These are phyloP conservation scores for Pseudococcus longispinus DNA, from an alignment of 2,888 invertebrate genomes.

Conservation along the genomic window DNA sequence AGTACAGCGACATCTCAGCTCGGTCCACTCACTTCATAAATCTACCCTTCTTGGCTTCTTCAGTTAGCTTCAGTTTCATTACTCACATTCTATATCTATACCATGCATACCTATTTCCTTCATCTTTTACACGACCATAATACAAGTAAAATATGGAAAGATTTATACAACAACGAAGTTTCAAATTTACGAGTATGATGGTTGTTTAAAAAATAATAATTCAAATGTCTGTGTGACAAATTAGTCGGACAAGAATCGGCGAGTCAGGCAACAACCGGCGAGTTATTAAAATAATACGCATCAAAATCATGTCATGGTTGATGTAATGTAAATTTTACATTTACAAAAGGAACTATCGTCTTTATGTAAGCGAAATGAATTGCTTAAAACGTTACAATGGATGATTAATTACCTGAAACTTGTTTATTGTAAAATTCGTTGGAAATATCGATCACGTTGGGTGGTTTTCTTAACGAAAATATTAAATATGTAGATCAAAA, in stretches of 20 bases:
- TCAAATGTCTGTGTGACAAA: background rate
- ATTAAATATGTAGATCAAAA: background rate
- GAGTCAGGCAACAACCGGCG: too few relatives aligned
- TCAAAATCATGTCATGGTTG: background rate
- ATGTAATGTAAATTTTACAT: background rate
- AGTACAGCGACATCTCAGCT: too few relatives aligned
- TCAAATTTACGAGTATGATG: background rate
- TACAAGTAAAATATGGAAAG: background rate
- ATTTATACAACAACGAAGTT: background rate
- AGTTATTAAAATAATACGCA: background rate
- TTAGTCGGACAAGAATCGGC: background rate
- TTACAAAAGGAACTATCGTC: background rate
- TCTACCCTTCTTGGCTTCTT: too few relatives aligned
- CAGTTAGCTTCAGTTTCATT: too few relatives aligned
- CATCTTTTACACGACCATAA: too few relatives aligned
- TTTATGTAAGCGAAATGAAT: background rate
- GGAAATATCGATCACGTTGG: background rate
- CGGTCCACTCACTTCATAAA: too few relatives aligned
- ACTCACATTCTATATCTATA: too few relatives aligned
- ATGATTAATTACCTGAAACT: background rate
- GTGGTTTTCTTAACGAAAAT: background rate
- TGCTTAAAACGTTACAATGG: conserved; percentile 8
- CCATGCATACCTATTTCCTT: too few relatives aligned
- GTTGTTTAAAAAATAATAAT: background rate
- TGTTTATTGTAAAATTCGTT: conserved; percentile 1